Percentiles rank a stretch among this genome's conserved stretches.
Evolutionary conservation across 1,140 invertebrate species (phyloP).

Genomic region (Melipona quadrifasciata): DNA sequence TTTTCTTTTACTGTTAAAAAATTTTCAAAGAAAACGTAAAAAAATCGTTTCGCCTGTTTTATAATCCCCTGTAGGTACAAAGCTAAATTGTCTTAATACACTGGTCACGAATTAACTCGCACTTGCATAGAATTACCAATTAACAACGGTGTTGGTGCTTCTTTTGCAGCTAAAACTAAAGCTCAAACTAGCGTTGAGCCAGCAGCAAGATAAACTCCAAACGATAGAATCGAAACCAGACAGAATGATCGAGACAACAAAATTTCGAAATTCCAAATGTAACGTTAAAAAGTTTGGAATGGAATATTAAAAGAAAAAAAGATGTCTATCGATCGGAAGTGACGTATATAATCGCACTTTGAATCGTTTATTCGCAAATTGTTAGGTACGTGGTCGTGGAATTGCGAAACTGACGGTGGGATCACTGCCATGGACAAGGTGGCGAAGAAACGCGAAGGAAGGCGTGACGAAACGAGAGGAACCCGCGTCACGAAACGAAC

Average conservation of each 20-base stretch:
- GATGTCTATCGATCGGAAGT: background rate
- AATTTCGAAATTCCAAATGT: no score
- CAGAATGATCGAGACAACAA: no score
- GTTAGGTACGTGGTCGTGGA: background rate
- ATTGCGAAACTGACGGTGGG: background rate
- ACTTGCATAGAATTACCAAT: no score
- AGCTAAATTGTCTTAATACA: no score
- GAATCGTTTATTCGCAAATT: background rate
- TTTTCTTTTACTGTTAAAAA: background rate
- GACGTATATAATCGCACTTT: background rate
- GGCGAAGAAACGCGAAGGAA: background rate
- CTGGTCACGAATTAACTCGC: no score
- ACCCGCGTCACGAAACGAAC: slow-evolving; percentile 9
- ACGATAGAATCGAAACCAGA: no score
- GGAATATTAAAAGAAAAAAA: background rate
- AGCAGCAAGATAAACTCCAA: no score
- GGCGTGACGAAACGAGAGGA: background rate
- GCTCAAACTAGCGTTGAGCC: no score
- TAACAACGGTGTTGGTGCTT: no score
- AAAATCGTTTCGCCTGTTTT: no score
- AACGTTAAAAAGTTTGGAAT: background rate
- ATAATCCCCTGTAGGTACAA: no score
- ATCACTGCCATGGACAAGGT: slow-evolving; percentile 14
- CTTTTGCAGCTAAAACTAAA: no score
- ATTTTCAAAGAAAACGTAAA: background rate